Percentiles rank a stretch among this genome's conserved stretches.
phyloP scores from a whole-genome alignment of 2,113 vertebrate species.

The Natator depressus region DNA sequence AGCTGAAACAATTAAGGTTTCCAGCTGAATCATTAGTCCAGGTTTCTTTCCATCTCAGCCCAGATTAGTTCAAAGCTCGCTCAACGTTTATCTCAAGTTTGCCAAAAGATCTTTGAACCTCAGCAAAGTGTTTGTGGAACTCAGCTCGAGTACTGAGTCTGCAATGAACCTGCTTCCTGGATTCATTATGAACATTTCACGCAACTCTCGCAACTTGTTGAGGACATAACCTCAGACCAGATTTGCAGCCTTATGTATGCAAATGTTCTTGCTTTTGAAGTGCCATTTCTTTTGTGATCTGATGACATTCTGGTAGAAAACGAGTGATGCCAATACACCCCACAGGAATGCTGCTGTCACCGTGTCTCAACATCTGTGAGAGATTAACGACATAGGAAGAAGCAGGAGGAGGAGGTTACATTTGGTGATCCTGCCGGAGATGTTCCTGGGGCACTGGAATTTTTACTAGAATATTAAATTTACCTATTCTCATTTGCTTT shows the following conservation, averaged over 20 bases:
- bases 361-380: constrained; percentile 49
- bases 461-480: not conserved
- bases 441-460: not conserved
- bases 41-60: not conserved
- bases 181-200: not conserved
- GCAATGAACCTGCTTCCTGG: not conserved
- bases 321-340: constrained; percentile 30
- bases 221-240: not conserved
- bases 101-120: not conserved
- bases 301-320: constrained; percentile 27
- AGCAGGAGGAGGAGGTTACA: constrained; percentile 20
- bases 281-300: constrained; percentile 8
- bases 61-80: not conserved
- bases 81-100: not conserved
- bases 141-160: not conserved
- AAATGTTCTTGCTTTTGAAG: constrained; percentile 42
- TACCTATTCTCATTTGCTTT: not conserved
- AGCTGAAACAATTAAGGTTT: not conserved
- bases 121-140: not conserved
- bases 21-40: not conserved
- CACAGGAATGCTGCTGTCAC: constrained; percentile 52
- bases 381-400: constrained; percentile 48
- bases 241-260: constrained; percentile 4
- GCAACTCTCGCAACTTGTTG: not conserved
- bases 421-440: not conserved